Percentiles rank a stretch among this genome's conserved stretches.
These are phyloP conservation scores for Myotis brandtii DNA, from an alignment of 2,113 vertebrate species.

Conservation along the genomic window DNA sequence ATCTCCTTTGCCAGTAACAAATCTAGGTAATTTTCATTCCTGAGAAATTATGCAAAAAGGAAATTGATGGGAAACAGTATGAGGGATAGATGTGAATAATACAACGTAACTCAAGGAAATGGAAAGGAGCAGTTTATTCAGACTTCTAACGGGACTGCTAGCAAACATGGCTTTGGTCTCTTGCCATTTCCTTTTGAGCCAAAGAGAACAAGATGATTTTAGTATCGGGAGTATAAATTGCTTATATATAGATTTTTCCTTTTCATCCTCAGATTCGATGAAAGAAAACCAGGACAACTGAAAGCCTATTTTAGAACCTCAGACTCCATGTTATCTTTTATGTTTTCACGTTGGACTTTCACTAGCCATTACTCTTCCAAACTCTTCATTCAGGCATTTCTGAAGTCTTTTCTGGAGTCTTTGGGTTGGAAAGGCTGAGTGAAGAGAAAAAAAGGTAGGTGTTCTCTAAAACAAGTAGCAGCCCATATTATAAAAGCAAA, in stretches of 20 bases:
- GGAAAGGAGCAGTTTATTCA: background rate
- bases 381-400: background rate
- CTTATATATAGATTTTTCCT: background rate
- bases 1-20: conserved; percentile 1
- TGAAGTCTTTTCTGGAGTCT: background rate
- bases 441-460: background rate
- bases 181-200: background rate
- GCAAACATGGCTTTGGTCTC: background rate
- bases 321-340: background rate
- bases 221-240: background rate
- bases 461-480: background rate
- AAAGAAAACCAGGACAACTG: background rate
- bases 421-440: background rate
- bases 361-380: background rate
- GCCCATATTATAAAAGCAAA: background rate
- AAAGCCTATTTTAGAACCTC: background rate
- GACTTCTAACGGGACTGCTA: background rate
- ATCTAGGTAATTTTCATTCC: conserved; percentile 20
- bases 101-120: background rate
- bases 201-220: background rate
- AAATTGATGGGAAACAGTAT: conserved; percentile 10
- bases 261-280: background rate
- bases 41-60: conserved; percentile 30
- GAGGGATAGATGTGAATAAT: background rate
- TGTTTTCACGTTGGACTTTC: background rate